Evolutionary conservation across 2,888 invertebrate species (phyloP).

Genomic region (Calephelis perditalis): DNA sequence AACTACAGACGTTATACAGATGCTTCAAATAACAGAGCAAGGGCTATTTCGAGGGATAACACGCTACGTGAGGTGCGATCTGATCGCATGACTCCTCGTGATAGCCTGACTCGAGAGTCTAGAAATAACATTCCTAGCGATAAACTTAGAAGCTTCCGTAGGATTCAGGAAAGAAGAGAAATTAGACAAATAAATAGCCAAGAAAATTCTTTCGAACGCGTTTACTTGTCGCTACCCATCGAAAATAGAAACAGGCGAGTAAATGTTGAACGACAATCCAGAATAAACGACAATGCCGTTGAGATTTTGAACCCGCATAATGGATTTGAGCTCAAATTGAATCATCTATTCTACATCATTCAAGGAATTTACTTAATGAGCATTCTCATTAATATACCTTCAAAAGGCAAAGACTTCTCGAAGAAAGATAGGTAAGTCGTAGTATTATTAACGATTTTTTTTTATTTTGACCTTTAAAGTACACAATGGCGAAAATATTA

Average conservation of each 20-base stretch:
- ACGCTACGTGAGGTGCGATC: neutral
- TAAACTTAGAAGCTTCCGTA: neutral
- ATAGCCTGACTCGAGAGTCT: neutral
- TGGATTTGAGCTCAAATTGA: conserved; percentile 40
- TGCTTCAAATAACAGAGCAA: neutral
- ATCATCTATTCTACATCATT: conserved; percentile 51
- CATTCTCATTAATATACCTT: conserved; percentile 43
- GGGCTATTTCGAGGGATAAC: neutral
- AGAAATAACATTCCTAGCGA: neutral
- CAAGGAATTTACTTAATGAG: conserved; percentile 55
- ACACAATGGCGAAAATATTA: too few relatives aligned
- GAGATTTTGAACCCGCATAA: neutral
- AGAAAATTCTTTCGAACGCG: neutral
- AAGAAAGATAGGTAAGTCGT: conserved; percentile 21
- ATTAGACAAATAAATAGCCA: neutral
- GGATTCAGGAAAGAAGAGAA: neutral
- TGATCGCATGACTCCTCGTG: neutral
- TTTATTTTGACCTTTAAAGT: too few relatives aligned
- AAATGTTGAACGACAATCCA: neutral
- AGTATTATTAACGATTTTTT: too few relatives aligned
- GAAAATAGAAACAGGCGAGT: neutral
- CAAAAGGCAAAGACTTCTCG: conserved; percentile 25
- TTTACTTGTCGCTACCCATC: neutral
- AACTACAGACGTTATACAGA: neutral
- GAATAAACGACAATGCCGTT: neutral